Conservation (phyloP, 37 sponge, comb jelly and placozoan genomes). For the Petrosia ficiformis region DNA sequence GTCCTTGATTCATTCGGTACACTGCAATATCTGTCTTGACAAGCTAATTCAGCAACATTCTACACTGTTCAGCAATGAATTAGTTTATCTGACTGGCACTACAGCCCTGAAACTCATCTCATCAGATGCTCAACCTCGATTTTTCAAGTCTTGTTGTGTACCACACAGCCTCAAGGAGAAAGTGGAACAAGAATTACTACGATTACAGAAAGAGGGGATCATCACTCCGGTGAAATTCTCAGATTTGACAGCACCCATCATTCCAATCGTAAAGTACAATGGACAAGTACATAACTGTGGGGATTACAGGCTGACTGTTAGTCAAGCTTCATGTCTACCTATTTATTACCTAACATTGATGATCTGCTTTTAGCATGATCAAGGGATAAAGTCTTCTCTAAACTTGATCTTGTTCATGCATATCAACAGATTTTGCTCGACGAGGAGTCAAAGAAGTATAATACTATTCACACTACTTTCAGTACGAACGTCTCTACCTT, state of each 20-base stretch:
- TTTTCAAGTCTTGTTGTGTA: too few species aligned
- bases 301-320: not conserved
- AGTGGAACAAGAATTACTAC: too few species aligned
- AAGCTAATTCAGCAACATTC: slow-evolving; percentile 21
- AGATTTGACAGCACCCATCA: not conserved
- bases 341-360: not conserved
- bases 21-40: slow-evolving; percentile 2
- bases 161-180: too few species aligned
- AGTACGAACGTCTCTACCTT: not conserved
- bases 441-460: not conserved
- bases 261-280: not conserved
- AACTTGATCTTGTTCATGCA: not conserved
- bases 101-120: slow-evolving; percentile 21
- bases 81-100: slow-evolving; percentile 23
- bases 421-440: not conserved
- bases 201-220: not conserved
- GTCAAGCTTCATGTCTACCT: not conserved
- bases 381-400: not conserved
- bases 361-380: not conserved
- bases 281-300: not conserved
- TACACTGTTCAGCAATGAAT: slow-evolving; percentile 25
- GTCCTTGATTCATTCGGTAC: too few species aligned
- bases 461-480: not conserved
- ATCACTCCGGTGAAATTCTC: not conserved
- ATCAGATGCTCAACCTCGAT: too few species aligned